Percentiles rank a stretch among this genome's conserved stretches.
Conservation (phyloP, 1,140 invertebrate species). For the Whitmania pigra region DNA sequence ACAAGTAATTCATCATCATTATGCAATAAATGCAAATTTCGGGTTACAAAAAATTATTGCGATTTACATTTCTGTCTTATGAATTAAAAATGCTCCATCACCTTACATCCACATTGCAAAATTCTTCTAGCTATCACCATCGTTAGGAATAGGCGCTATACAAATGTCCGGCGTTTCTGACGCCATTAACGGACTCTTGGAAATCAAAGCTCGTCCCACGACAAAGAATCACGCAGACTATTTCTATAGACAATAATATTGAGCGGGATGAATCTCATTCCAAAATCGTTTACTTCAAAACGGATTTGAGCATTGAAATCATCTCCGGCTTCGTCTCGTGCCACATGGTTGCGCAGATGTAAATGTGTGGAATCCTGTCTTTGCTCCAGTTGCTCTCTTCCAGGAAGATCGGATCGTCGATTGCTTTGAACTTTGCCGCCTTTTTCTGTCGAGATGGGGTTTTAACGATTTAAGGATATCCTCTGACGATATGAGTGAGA, state of each 20-base stretch:
- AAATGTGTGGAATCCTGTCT: constrained; percentile 36
- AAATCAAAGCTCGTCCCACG: neutral
- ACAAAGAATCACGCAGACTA: neutral
- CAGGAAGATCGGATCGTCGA: constrained; percentile 5
- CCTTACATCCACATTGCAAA: too few species aligned
- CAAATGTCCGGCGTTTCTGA: too few species aligned
- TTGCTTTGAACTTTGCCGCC: neutral
- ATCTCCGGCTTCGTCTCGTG: constrained; percentile 44
- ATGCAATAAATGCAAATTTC: neutral
- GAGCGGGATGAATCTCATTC: neutral
- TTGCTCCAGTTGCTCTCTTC: neutral
- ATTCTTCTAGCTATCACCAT: too few species aligned
- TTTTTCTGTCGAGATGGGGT: neutral
- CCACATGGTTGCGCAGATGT: constrained; percentile 46
- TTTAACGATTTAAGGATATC: too few species aligned
- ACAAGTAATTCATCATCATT: neutral
- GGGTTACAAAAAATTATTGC: too few species aligned
- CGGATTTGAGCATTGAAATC: constrained; percentile 42
- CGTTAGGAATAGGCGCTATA: too few species aligned
- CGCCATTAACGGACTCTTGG: too few species aligned
- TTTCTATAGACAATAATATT: neutral
- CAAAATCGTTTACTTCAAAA: constrained; percentile 36
- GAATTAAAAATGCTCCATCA: too few species aligned
- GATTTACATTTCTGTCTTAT: too few species aligned
- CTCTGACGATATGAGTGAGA: too few species aligned